Percentiles rank a stretch among this genome's conserved stretches.
Evolutionary conservation across 2,797 vertebrate genomes (phyloP).

Genomic region (Microcaecilia unicolor): DNA sequence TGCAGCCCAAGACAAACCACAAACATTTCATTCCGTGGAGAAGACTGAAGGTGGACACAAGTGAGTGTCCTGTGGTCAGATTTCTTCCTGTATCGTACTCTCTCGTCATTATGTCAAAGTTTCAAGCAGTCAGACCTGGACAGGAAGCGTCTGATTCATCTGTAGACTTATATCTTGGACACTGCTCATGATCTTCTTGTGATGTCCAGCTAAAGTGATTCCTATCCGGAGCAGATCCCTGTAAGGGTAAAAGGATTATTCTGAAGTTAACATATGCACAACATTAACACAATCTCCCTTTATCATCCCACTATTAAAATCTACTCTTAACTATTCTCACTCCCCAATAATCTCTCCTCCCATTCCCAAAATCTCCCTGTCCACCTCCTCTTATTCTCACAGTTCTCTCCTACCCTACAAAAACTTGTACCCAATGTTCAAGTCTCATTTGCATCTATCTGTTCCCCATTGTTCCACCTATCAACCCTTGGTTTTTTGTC

Average conservation of each 20-base stretch:
- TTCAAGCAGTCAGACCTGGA: conserved; percentile 83
- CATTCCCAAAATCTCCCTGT: neutral
- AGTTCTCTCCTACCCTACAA: neutral
- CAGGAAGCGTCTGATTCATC: conserved; percentile 96
- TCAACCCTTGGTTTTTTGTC: too few relatives aligned
- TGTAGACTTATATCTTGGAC: conserved; percentile 98
- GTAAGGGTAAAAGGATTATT: conserved; percentile 12
- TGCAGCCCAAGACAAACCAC: conserved; percentile 22
- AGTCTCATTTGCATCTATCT: too few relatives aligned
- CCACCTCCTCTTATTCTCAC: neutral
- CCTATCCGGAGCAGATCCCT: conserved; percentile 95
- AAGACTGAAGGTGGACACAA: conserved; percentile 70
- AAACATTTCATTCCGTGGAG: conserved; percentile 1
- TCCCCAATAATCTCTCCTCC: rapidly evolving
- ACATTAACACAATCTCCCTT: too few relatives aligned
- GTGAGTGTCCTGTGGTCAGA: conserved; percentile 51
- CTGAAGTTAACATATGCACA: too few relatives aligned
- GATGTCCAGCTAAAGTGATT: conserved; percentile 91
- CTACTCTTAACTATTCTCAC: rapidly evolving
- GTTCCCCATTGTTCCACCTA: too few relatives aligned
- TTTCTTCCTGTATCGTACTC: conserved; percentile 35
- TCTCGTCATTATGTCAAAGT: conserved; percentile 45
- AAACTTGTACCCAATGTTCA: too few relatives aligned
- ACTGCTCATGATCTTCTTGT: conserved; percentile 97
- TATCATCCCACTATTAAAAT: neutral